These are phyloP conservation scores for Bryconaethiops microstoma DNA, from an alignment of 2,797 vertebrate species.

Conservation along the genomic window DNA sequence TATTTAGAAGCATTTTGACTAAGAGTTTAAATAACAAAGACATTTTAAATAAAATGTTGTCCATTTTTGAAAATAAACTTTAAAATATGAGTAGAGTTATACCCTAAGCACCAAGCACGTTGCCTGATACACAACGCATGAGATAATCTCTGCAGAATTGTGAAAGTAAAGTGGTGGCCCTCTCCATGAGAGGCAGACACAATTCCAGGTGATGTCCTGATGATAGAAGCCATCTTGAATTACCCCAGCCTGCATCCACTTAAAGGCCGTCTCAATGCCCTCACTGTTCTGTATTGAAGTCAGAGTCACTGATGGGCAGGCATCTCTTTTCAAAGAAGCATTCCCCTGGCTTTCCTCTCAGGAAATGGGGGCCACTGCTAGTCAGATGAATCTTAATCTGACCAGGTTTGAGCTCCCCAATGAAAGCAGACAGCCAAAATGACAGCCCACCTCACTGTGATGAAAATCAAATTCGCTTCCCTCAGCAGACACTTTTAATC, in stretches of 20 bases:
- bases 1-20: not conserved
- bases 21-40: too few species aligned
- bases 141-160: slow-evolving; percentile 45
- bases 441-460: slow-evolving; percentile 61
- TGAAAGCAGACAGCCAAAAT: slow-evolving; percentile 56
- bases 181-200: slow-evolving; percentile 62
- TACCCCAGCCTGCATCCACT: slow-evolving; percentile 80
- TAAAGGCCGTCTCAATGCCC: slow-evolving; percentile 67
- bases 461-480: slow-evolving; percentile 56
- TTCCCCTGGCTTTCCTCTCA: slow-evolving; percentile 51
- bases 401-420: slow-evolving; percentile 62
- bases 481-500: slow-evolving; percentile 38
- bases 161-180: slow-evolving; percentile 28
- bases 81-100: not conserved
- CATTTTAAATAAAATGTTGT: not conserved
- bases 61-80: not conserved
- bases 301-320: slow-evolving; percentile 66
- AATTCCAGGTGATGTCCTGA: slow-evolving; percentile 70
- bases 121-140: slow-evolving; percentile 25
- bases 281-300: slow-evolving; percentile 67
- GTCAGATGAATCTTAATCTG: slow-evolving; percentile 67
- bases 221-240: slow-evolving; percentile 77
- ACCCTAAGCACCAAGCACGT: not conserved
- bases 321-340: slow-evolving; percentile 59
- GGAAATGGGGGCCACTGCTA: slow-evolving; percentile 58